These are phyloP conservation scores for Lepidochrysops patricia DNA, from an alignment of 2,888 invertebrate species.

Conservation along the genomic window DNA sequence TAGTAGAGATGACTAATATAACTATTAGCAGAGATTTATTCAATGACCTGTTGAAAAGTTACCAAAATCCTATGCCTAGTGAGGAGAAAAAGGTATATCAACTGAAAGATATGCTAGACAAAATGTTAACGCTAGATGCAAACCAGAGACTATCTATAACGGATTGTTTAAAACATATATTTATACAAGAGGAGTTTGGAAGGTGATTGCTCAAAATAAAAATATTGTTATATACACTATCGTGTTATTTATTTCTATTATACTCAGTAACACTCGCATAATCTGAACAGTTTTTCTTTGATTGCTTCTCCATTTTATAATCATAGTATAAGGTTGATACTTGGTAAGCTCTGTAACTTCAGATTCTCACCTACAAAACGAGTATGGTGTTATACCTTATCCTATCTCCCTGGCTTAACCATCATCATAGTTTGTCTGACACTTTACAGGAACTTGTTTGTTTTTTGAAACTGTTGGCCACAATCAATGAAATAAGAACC, in stretches of 20 bases:
- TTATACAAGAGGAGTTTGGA: conserved; percentile 76
- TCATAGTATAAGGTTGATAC: too few relatives aligned
- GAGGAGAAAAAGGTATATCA: conserved; percentile 92
- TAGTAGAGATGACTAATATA: conserved; percentile 91
- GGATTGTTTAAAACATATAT: conserved; percentile 93
- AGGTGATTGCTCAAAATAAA: conserved; percentile 32
- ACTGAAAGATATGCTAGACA: conserved; percentile 93
- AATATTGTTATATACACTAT: conserved; percentile 17
- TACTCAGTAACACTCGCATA: too few relatives aligned
- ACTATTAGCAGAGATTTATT: conserved; percentile 87
- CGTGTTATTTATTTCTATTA: conserved; percentile 17
- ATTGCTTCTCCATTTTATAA: too few relatives aligned
- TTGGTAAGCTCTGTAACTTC: too few relatives aligned
- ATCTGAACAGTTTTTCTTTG: too few relatives aligned
- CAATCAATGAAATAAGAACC: too few relatives aligned
- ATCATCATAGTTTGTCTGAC: too few relatives aligned
- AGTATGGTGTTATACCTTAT: too few relatives aligned
- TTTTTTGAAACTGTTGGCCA: too few relatives aligned
- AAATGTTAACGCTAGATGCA: conserved; percentile 91
- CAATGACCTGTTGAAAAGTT: conserved; percentile 88
- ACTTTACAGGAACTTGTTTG: too few relatives aligned
- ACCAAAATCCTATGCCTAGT: conserved; percentile 84
- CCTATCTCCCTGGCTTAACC: too few relatives aligned
- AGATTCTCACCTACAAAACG: too few relatives aligned
- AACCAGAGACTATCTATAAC: conserved; percentile 90